Base-by-base conservation (phyloP, 2,113 vertebrate genomes). In the Neolamprologus sp. region DNA sequence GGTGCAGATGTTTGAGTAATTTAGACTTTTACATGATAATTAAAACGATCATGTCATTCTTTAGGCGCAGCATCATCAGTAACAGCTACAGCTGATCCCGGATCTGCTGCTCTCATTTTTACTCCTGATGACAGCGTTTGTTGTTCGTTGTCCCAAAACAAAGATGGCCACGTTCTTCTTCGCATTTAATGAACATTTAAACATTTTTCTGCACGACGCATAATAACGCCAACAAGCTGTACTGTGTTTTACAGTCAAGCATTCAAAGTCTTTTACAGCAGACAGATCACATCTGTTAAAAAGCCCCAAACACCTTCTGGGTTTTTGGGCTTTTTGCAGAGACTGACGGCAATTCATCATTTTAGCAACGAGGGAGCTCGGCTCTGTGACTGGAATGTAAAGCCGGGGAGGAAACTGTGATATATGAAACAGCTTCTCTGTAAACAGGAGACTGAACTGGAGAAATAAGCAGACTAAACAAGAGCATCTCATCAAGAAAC, bases 41-140 rank as follows among this genome's bases (percentile, higher is more conserved):
- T 33, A 60, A 60, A 10, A 60, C 4, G 3, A 60, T 33, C 14
- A 6, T 33, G 28, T 31, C 4, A 60, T 31, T 60, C 14, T 60
- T 60, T 17, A 6, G 5, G 57, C 7, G 1, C 26, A 58, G 55
- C 2, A 17, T 31, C 14, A 60, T 6, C 9, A 63, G 31, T 1
- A 35, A n/a, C 16, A 63, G 58, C 58, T 12, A n/a, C 31, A 63
- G 17, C 58, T 63, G 58, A 63, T 63, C 58, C 31, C 0, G 60
- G 31, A 65, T 65, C 60, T 37, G 31, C 1, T n/a, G 58, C 58
- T 35, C 16, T 35, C 31, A 63, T 35, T 35, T 7, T 63, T 3
- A n/a, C 58, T n/a, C 60, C 17, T n/a, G 31, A 65, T 5, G 31
- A n/a, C 17, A 65, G 2, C 1, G 9, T n/a, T 63, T 0, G 9